Percentiles rank a stretch among this genome's conserved stretches.
Conservation (phyloP, 2,113 vertebrate species). For the Nyctibius bracteatus region DNA sequence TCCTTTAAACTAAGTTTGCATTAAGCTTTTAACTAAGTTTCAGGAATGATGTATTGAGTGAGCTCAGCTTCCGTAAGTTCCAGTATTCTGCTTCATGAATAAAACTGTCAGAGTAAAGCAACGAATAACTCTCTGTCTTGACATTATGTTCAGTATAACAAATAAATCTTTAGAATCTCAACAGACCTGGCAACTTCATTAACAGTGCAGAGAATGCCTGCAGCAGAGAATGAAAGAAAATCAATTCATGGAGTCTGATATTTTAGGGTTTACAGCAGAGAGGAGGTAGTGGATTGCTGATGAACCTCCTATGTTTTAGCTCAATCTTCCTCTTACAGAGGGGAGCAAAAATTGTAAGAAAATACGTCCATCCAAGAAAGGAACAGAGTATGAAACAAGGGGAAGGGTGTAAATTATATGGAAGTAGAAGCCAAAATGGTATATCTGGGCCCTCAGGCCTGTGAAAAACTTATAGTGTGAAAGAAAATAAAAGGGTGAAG, state of each 20-base stretch:
- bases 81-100: constrained; percentile 49
- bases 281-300: neutral
- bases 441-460: neutral
- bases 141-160: constrained; percentile 55
- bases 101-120: constrained; percentile 50
- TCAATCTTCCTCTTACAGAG: neutral
- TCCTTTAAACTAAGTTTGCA: constrained; percentile 49
- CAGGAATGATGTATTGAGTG: constrained; percentile 52
- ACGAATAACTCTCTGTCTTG: constrained; percentile 46
- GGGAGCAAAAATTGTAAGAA: neutral
- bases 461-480: neutral
- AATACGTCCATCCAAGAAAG: neutral
- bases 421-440: neutral
- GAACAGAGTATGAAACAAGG: neutral
- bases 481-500: neutral
- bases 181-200: constrained; percentile 63
- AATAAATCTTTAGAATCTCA: constrained; percentile 65
- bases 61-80: constrained; percentile 11
- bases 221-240: constrained; percentile 54
- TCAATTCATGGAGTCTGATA: constrained; percentile 24
- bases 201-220: constrained; percentile 41
- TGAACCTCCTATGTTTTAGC: neutral
- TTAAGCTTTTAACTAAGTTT: constrained; percentile 48
- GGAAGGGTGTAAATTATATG: neutral
- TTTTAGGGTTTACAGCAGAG: constrained; percentile 37